Percentiles rank a stretch among this genome's conserved stretches.
Evolutionary conservation across 2,888 invertebrate genomes (phyloP).

Genomic region (Cetonia aurata): DNA sequence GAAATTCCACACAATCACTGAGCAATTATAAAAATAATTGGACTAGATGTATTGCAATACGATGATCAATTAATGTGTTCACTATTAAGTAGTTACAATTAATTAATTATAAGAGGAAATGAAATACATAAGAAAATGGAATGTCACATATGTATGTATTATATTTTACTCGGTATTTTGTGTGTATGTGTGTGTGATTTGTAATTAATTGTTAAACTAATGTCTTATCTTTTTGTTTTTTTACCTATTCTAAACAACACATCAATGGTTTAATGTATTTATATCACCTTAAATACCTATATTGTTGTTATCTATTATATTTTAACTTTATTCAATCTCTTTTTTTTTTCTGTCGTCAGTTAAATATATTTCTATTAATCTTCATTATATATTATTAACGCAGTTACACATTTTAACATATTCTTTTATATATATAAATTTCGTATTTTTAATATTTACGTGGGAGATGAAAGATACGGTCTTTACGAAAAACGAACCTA

Average conservation of each 20-base stretch:
- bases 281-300: slow-evolving; percentile 41
- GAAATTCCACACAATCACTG: slow-evolving; percentile 55
- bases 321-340: slow-evolving; percentile 21
- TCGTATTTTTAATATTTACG: slow-evolving; percentile 19
- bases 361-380: slow-evolving; percentile 34
- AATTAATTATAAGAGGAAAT: slow-evolving; percentile 23
- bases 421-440: slow-evolving; percentile 15
- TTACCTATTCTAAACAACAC: slow-evolving; percentile 38
- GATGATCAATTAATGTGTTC: slow-evolving; percentile 2
- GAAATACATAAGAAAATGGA: slow-evolving; percentile 44
- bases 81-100: slow-evolving; percentile 31
- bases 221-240: slow-evolving; percentile 48
- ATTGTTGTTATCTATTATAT: slow-evolving; percentile 31
- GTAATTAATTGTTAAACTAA: slow-evolving; percentile 56
- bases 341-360: slow-evolving; percentile 19
- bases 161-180: slow-evolving; percentile 47
- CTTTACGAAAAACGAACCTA: no score
- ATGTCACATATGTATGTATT: slow-evolving; percentile 47
- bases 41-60: slow-evolving; percentile 59
- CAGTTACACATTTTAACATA: slow-evolving; percentile 21
- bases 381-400: slow-evolving; percentile 24
- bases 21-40: slow-evolving; percentile 56
- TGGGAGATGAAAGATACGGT: no score
- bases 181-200: slow-evolving; percentile 19
- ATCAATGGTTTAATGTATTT: slow-evolving; percentile 32